These are phyloP conservation scores for Periplaneta americana DNA, from an alignment of 1,140 invertebrate genomes.

Conservation along the genomic window DNA sequence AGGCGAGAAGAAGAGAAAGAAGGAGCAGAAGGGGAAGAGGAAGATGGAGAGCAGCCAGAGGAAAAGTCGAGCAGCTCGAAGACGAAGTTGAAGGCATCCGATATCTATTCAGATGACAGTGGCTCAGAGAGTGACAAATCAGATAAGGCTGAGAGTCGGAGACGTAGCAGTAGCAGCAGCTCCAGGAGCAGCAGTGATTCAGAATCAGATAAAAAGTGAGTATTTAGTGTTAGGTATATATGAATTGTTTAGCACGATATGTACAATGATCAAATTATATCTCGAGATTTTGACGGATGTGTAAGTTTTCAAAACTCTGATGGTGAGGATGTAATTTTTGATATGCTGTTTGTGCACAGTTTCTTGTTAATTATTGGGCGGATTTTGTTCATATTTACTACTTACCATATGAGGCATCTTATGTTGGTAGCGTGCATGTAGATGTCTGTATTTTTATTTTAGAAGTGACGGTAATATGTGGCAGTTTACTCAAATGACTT, in stretches of 20 bases:
- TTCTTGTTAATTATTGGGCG: no score
- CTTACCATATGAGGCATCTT: no score
- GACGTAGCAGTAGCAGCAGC: conserved; percentile 24
- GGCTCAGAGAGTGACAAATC: conserved; percentile 61
- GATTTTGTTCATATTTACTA: no score
- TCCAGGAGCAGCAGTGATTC: conserved; percentile 37
- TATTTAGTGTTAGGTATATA: neutral
- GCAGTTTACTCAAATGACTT: no score
- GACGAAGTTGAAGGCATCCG: conserved; percentile 81
- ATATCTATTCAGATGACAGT: conserved; percentile 94
- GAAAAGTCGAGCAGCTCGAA: conserved; percentile 34
- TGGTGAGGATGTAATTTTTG: no score
- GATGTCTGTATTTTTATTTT: no score
- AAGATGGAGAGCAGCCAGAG: conserved; percentile 43
- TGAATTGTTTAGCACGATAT: no score
- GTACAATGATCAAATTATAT: neutral
- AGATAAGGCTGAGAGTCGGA: conserved; percentile 18
- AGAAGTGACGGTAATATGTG: no score
- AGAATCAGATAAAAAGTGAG: conserved; percentile 46
- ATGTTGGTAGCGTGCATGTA: no score
- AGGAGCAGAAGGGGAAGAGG: conserved; percentile 40
- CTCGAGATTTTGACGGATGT: no score
- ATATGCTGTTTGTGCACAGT: no score
- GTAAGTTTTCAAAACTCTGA: no score
- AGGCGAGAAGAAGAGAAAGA: conserved; percentile 42